A percentile compares a stretch with the other conserved stretches of the same genome.
phyloP scores from a whole-genome alignment of 2,113 vertebrate genomes.

The Pontoporia blainvillei region DNA sequence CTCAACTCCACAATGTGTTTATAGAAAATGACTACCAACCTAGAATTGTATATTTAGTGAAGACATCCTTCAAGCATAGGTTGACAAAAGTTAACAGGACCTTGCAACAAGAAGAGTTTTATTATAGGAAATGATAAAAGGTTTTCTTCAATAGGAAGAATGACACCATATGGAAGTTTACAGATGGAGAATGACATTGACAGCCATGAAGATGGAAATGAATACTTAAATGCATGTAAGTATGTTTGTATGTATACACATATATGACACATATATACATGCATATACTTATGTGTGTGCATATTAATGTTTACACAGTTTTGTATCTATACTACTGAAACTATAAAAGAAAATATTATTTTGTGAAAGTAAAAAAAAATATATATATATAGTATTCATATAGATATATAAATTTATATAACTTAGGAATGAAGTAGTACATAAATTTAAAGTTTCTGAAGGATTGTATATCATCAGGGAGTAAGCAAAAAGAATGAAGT shows the following conservation, averaged over 20 bases:
- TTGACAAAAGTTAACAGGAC: not conserved
- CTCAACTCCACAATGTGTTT: not conserved
- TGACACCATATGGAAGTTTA: not conserved
- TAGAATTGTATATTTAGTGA: not conserved
- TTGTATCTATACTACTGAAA: not conserved
- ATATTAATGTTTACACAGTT: not conserved
- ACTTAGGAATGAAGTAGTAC: not conserved
- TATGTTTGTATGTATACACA: not conserved
- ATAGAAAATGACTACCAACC: not conserved
- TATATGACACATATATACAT: not conserved
- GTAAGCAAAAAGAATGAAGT: not conserved
- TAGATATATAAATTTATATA: not conserved
- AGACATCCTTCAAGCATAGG: not conserved
- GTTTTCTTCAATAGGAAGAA: not conserved
- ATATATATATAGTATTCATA: not conserved
- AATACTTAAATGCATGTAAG: not conserved
- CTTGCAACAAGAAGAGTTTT: not conserved
- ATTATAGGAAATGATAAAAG: not conserved
- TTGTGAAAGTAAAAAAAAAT: not conserved
- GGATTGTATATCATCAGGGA: not conserved
- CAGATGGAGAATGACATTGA: not conserved
- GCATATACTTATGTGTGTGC: not conserved
- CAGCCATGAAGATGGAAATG: not conserved
- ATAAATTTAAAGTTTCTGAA: not conserved
- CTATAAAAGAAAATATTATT: not conserved